A percentile compares a stretch with the other conserved stretches of the same genome.
phyloP scores from a whole-genome alignment of 2,888 invertebrate species.

The Nomada fabriciana region DNA sequence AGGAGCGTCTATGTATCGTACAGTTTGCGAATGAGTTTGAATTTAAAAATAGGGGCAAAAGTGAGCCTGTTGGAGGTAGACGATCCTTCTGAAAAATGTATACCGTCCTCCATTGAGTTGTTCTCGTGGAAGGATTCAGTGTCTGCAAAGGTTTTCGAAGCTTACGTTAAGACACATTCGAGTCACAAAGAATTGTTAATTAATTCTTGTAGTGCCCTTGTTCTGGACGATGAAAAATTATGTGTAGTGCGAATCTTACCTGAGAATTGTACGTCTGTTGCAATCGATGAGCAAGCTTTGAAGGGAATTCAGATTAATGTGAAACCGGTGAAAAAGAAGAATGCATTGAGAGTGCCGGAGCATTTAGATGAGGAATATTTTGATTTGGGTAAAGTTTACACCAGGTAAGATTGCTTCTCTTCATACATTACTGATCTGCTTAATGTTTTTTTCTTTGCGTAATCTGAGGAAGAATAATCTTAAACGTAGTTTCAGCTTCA shows the following conservation, averaged over 20 bases:
- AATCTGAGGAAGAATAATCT: background rate
- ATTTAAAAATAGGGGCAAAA: constrained; percentile 86
- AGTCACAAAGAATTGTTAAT: constrained; percentile 86
- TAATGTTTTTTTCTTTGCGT: too few relatives aligned
- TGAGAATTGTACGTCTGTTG: constrained; percentile 63
- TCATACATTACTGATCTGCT: background rate
- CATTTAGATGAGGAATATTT: background rate
- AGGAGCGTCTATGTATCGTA: constrained; percentile 85
- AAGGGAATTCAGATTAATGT: constrained; percentile 14
- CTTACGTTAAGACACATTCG: constrained; percentile 83
- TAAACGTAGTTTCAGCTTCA: background rate
- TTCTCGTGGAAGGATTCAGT: constrained; percentile 75
- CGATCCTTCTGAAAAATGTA: constrained; percentile 80
- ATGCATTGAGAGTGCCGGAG: constrained; percentile 8
- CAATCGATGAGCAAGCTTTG: constrained; percentile 65
- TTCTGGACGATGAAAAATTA: constrained; percentile 41
- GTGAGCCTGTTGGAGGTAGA: constrained; percentile 85
- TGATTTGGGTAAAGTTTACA: constrained; percentile 21
- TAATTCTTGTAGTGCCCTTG: constrained; percentile 85
- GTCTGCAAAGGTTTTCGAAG: constrained; percentile 74
- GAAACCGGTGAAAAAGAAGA: background rate
- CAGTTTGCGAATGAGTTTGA: constrained; percentile 86
- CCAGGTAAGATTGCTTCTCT: constrained; percentile 37
- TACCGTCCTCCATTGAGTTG: constrained; percentile 85
- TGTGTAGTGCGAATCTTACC: constrained; percentile 74